Conservation (phyloP, 1,140 invertebrate genomes). For the Saccostrea glomerata region DNA sequence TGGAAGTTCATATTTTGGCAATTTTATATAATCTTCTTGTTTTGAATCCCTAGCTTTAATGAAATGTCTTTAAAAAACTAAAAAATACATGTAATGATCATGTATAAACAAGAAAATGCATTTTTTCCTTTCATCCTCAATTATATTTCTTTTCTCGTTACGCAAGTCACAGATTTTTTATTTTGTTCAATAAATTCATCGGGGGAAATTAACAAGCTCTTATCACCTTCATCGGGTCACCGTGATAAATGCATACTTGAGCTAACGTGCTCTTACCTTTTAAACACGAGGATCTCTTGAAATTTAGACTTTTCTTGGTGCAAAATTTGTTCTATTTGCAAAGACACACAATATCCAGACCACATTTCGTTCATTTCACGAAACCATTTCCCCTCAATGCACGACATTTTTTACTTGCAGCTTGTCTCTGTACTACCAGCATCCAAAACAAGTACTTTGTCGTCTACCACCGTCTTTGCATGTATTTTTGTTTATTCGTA, state of each 20-base stretch:
- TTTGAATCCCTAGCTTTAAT: too few relatives aligned
- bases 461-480: neutral
- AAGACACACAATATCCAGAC: constrained; percentile 92
- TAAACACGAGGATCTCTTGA: constrained; percentile 93
- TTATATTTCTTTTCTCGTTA: too few relatives aligned
- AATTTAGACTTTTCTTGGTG: constrained; percentile 90
- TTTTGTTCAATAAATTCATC: neutral
- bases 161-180: too few relatives aligned
- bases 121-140: too few relatives aligned
- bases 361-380: constrained; percentile 83
- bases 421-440: neutral
- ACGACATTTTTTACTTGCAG: constrained; percentile 27
- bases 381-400: constrained; percentile 73
- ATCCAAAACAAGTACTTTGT: constrained; percentile 3
- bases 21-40: too few relatives aligned
- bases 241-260: neutral
- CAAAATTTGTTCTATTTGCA: constrained; percentile 91
- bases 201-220: neutral
- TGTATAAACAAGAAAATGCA: too few relatives aligned
- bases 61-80: too few relatives aligned
- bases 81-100: too few relatives aligned
- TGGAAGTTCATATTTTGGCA: too few relatives aligned
- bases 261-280: constrained; percentile 85
- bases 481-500: neutral
- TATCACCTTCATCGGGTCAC: neutral